phyloP scores from a whole-genome alignment of 1,140 invertebrate species.

The Reticulitermes speratus region DNA sequence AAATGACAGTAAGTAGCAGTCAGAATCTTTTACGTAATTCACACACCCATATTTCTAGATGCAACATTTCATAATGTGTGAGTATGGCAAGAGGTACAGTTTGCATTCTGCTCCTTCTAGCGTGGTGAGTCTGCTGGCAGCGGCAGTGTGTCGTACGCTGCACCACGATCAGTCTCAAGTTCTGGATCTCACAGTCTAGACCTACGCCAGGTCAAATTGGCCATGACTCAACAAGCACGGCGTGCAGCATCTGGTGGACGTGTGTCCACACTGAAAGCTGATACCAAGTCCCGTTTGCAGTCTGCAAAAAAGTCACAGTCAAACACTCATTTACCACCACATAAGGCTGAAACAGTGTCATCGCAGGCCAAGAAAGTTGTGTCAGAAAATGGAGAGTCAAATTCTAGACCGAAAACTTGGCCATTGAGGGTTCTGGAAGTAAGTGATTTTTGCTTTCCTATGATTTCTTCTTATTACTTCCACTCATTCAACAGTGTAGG shows the following conservation, averaged over 20 bases:
- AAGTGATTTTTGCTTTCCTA: neutral
- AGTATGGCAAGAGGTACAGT: no score
- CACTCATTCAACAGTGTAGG: no score
- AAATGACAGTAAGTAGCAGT: no score
- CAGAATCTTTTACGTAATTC: no score
- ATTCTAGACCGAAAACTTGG: constrained; percentile 50
- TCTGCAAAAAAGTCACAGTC: constrained; percentile 42
- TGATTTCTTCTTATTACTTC: no score
- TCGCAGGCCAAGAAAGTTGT: constrained; percentile 40
- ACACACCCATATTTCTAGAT: no score
- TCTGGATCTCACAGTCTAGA: constrained; percentile 49
- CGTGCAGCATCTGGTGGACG: constrained; percentile 36
- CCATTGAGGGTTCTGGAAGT: constrained; percentile 39
- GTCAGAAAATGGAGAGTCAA: constrained; percentile 36
- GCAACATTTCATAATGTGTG: no score
- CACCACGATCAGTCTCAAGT: constrained; percentile 21
- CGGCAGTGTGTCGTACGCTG: neutral
- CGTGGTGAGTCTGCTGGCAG: neutral
- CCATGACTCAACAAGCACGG: constrained; percentile 53
- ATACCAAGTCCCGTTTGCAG: constrained; percentile 26
- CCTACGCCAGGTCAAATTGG: constrained; percentile 57
- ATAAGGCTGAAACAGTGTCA: constrained; percentile 50
- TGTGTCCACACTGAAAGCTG: constrained; percentile 29
- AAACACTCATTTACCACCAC: constrained; percentile 37
- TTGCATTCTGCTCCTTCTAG: neutral